Evolutionary conservation across 2,888 invertebrate genomes (phyloP).

Genomic region (Pandemis corylana): DNA sequence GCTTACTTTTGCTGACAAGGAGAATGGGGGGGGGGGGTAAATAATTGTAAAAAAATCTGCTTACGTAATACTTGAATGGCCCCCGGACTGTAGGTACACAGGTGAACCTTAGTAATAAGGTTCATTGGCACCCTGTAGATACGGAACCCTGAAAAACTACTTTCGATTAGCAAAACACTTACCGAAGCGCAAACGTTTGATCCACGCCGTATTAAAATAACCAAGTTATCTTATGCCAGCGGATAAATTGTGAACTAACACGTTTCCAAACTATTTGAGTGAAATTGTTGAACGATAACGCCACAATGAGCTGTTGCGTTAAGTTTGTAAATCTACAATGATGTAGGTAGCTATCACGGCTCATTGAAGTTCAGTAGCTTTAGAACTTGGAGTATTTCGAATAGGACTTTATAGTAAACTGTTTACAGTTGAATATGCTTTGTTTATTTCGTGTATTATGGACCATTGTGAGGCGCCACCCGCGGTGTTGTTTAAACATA

Average conservation of each 20-base stretch:
- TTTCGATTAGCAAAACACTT: slow-evolving; percentile 42
- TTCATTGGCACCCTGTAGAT: too few species aligned
- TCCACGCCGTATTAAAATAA: slow-evolving; percentile 28
- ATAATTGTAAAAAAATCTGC: too few species aligned
- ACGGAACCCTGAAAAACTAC: slow-evolving; percentile 24
- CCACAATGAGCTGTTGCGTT: neutral
- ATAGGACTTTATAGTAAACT: slow-evolving; percentile 15
- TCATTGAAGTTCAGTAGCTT: slow-evolving; percentile 41
- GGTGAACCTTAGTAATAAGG: too few species aligned
- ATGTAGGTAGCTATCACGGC: slow-evolving; percentile 44
- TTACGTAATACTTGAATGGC: too few species aligned
- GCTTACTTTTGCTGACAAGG: too few species aligned
- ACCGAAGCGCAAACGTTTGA: slow-evolving; percentile 38
- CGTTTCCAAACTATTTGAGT: neutral
- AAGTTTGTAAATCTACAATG: slow-evolving; percentile 36
- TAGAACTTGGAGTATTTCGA: slow-evolving; percentile 15
- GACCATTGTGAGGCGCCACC: slow-evolving; percentile 56
- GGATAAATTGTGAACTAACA: slow-evolving; percentile 9
- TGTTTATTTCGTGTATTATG: slow-evolving; percentile 42
- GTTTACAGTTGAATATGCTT: slow-evolving; percentile 48
- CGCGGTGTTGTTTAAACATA: slow-evolving; percentile 65
- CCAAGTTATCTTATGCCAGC: slow-evolving; percentile 7
- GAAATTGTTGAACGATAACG: neutral
- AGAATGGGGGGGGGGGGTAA: too few species aligned
- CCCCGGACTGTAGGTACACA: too few species aligned